These are phyloP conservation scores for Smithornis capensis DNA, from an alignment of 2,113 vertebrate species.

Conservation along the genomic window DNA sequence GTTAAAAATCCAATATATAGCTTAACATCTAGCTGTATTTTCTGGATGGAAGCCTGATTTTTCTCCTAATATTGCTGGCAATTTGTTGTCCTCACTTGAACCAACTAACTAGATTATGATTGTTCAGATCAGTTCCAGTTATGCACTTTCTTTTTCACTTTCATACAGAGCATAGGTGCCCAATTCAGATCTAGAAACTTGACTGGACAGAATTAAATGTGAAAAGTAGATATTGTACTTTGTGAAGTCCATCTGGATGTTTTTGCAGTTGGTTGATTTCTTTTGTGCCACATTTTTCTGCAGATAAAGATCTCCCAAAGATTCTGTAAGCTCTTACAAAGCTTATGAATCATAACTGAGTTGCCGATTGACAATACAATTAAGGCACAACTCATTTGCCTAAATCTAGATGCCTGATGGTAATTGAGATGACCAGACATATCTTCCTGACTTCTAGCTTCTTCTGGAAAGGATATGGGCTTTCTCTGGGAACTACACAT, in stretches of 20 bases:
- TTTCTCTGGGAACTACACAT: not conserved
- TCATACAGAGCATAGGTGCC: not conserved
- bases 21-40: not conserved
- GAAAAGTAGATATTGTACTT: not conserved
- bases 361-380: not conserved
- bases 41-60: not conserved
- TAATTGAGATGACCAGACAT: not conserved
- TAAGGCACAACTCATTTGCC: not conserved
- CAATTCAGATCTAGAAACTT: not conserved
- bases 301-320: not conserved
- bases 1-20: not conserved
- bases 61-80: not conserved
- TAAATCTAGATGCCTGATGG: not conserved
- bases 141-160: not conserved
- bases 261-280: not conserved
- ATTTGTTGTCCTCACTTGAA: not conserved
- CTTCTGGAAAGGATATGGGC: not conserved
- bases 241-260: not conserved
- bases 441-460: not conserved
- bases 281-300: not conserved
- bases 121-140: not conserved
- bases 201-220: not conserved
- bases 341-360: not conserved
- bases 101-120: not conserved
- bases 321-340: not conserved